Conservation (phyloP, 2,113 vertebrate species). For the Sylvicapra grimmia region DNA sequence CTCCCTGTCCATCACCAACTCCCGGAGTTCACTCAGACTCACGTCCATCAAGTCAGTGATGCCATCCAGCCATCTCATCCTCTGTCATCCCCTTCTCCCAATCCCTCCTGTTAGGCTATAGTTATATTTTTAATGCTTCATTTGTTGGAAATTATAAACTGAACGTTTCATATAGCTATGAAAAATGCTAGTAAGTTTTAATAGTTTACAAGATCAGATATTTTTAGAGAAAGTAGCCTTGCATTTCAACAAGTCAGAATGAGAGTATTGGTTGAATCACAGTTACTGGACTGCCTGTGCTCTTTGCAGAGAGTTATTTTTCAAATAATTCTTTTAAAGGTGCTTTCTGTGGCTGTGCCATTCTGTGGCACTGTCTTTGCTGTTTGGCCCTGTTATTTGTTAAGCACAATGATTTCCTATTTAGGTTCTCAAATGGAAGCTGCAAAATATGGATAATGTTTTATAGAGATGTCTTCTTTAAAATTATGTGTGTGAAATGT, state of each 20-base stretch:
- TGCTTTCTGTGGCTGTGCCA: background rate
- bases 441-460: background rate
- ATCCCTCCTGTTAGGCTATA: background rate
- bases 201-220: background rate
- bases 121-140: background rate
- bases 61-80: too few species aligned
- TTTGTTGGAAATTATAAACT: constrained; percentile 23
- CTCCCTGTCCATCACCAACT: too few species aligned
- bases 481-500: background rate
- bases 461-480: constrained; percentile 1
- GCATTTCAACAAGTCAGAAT: background rate
- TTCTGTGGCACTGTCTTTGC: background rate
- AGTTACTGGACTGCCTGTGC: background rate
- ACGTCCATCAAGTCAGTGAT: too few species aligned
- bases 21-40: too few species aligned
- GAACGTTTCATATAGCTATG: background rate
- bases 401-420: background rate
- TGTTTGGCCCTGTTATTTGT: background rate
- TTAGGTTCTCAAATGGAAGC: background rate
- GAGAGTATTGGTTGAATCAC: background rate
- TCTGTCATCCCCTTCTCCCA: too few species aligned
- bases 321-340: background rate
- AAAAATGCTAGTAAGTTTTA: background rate
- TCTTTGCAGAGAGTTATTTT: background rate
- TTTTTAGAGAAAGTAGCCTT: background rate